phyloP scores from a whole-genome alignment of 2,113 vertebrate species.

The Elephantulus edwardii region DNA sequence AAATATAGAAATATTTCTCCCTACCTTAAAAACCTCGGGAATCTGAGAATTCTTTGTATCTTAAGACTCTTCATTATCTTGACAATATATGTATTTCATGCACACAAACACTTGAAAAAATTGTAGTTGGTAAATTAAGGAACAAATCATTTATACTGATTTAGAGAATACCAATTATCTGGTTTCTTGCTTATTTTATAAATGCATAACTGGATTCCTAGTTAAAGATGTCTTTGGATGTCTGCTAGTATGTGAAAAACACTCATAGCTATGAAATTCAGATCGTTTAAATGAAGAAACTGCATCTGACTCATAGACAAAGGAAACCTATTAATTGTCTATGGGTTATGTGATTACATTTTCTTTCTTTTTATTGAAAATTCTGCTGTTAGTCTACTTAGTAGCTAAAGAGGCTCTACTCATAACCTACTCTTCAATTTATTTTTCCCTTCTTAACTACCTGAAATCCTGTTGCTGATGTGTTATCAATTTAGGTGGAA shows the following conservation, averaged over 20 bases:
- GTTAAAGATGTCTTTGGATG: background rate
- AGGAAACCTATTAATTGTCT: background rate
- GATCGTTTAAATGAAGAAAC: background rate
- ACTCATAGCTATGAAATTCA: background rate
- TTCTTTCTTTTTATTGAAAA: background rate
- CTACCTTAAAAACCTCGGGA: too few species aligned
- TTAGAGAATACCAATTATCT: background rate
- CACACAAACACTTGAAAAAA: conserved; percentile 28
- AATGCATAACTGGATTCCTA: background rate
- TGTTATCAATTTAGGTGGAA: background rate
- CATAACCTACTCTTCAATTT: background rate
- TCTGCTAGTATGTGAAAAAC: background rate
- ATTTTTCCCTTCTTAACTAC: background rate
- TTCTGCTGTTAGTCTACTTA: background rate
- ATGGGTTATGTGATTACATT: background rate
- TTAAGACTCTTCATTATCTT: too few species aligned
- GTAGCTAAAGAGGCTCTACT: background rate
- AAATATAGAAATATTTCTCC: too few species aligned
- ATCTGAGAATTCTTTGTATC: too few species aligned
- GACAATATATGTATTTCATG: background rate
- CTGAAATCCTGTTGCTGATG: background rate
- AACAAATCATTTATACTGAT: background rate
- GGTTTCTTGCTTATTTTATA: background rate
- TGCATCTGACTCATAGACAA: background rate
- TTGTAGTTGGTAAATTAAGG: conserved; percentile 3